Conservation (phyloP, 2,888 invertebrate species). For the Macropis europaea region DNA sequence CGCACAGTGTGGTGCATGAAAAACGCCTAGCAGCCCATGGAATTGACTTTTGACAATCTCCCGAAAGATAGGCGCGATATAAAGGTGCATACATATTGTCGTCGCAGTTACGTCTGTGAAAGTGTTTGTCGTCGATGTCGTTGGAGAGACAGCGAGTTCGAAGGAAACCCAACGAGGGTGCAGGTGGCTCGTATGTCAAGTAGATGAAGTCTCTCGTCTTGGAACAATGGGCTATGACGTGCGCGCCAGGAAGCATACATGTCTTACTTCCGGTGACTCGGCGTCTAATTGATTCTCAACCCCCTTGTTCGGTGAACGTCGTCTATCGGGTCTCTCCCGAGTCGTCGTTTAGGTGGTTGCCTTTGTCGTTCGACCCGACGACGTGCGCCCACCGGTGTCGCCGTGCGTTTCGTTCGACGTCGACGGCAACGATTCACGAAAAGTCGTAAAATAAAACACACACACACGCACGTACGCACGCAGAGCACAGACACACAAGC, state of each 20-base stretch:
- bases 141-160: conserved; percentile 27
- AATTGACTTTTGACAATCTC: too few relatives aligned
- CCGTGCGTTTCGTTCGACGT: neutral
- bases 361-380: conserved; percentile 3
- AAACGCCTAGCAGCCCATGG: too few relatives aligned
- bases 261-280: conserved; percentile 69
- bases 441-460: conserved; percentile 44
- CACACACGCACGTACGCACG: too few relatives aligned
- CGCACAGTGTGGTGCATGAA: too few relatives aligned
- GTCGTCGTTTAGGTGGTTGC: neutral
- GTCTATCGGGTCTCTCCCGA: conserved; percentile 36
- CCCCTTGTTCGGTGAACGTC: conserved; percentile 50
- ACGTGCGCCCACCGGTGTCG: neutral
- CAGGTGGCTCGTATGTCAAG: conserved; percentile 72
- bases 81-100: conserved; percentile 21
- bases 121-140: conserved; percentile 28
- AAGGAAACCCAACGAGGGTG: conserved; percentile 64
- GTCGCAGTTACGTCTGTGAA: neutral
- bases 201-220: conserved; percentile 70
- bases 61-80: too few relatives aligned
- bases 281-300: conserved; percentile 69
- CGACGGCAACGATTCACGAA: conserved; percentile 24
- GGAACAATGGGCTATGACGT: conserved; percentile 70
- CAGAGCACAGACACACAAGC: too few relatives aligned
- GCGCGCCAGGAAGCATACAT: conserved; percentile 62